Conservation (phyloP, 2,888 invertebrate genomes). For the Anticlea derivata region DNA sequence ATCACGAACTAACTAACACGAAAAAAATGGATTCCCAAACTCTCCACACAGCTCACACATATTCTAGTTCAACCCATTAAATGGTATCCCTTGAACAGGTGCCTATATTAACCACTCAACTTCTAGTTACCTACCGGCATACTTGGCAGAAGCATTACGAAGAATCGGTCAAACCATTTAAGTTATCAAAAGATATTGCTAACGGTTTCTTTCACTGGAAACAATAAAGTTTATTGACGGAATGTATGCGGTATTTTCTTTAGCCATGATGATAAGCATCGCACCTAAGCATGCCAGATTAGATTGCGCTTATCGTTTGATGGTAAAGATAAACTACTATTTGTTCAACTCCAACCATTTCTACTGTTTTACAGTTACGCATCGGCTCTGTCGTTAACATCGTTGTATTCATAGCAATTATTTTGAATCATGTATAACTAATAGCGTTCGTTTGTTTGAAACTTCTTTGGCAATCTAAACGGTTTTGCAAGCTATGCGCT, state of each 20-base stretch:
- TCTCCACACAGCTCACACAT: too few species aligned
- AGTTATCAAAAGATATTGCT: constrained; percentile 33
- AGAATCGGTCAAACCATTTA: constrained; percentile 27
- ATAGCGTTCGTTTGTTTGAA: neutral
- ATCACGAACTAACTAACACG: too few species aligned
- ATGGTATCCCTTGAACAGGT: too few species aligned
- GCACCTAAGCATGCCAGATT: constrained; percentile 54
- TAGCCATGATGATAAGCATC: constrained; percentile 68
- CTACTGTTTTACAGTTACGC: constrained; percentile 59
- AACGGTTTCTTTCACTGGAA: constrained; percentile 51
- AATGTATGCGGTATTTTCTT: constrained; percentile 59
- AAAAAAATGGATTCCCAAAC: too few species aligned
- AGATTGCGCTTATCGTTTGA: constrained; percentile 70
- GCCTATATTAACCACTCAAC: constrained; percentile 6
- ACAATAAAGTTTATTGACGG: constrained; percentile 63
- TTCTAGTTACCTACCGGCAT: constrained; percentile 2
- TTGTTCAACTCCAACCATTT: constrained; percentile 58
- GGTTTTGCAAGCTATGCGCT: neutral
- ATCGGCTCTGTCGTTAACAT: constrained; percentile 25
- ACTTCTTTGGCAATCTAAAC: constrained; percentile 10
- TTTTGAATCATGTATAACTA: neutral
- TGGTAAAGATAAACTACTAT: constrained; percentile 79
- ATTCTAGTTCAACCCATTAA: too few species aligned
- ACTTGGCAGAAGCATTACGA: constrained; percentile 21
- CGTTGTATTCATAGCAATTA: constrained; percentile 5